Evolutionary conservation across 2,888 invertebrate genomes (phyloP).

Genomic region (Pseudolycoriella hygida): DNA sequence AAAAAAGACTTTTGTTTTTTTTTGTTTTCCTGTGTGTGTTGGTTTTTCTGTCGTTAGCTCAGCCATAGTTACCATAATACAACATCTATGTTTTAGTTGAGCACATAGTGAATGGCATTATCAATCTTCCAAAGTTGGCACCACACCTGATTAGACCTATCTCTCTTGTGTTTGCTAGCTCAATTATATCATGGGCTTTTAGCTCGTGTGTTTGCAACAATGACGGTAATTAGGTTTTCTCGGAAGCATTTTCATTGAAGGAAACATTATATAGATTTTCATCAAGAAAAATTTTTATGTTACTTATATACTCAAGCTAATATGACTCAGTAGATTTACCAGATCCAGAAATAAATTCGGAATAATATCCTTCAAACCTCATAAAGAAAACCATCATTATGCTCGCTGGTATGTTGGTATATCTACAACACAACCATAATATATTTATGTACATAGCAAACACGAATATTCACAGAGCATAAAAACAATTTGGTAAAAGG

Average conservation of each 20-base stretch:
- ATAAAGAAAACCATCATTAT: too few species aligned
- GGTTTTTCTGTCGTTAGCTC: neutral
- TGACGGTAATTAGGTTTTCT: conserved; percentile 5
- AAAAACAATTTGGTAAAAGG: conserved; percentile 2
- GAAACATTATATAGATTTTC: neutral
- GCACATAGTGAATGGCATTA: neutral
- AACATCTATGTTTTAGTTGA: neutral
- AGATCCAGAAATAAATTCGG: too few species aligned
- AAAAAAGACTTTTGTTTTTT: neutral
- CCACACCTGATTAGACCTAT: conserved; percentile 5
- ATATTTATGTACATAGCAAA: neutral
- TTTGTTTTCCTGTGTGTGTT: neutral
- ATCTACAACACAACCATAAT: too few species aligned
- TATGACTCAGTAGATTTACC: too few species aligned
- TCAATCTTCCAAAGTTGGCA: conserved; percentile 5
- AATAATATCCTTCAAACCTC: too few species aligned
- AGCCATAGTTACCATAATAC: neutral
- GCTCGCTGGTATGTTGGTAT: too few species aligned
- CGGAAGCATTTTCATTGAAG: conserved; percentile 2
- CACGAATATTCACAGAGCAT: neutral
- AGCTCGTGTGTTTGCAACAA: conserved; percentile 3
- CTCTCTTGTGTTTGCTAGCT: neutral
- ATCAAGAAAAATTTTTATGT: too few species aligned
- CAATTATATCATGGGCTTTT: neutral
- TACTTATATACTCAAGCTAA: too few species aligned